phyloP scores from a whole-genome alignment of 2,888 invertebrate species.

The Amblyjoppa proteus region DNA sequence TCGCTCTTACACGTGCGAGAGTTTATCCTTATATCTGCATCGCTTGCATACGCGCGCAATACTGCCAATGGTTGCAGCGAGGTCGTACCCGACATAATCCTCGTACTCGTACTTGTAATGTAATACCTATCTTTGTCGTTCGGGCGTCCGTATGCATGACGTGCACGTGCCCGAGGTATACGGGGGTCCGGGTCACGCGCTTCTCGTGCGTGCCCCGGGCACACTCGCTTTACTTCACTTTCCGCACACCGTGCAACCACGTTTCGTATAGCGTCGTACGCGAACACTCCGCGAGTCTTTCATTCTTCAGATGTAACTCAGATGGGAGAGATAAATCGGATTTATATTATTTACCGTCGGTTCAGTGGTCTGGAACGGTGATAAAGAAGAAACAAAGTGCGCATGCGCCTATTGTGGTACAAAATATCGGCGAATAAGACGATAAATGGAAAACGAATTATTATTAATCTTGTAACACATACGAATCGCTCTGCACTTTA shows the following conservation, averaged over 20 bases:
- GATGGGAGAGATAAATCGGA: constrained; percentile 55
- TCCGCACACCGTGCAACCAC: constrained; percentile 68
- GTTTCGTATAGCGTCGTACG: constrained; percentile 43
- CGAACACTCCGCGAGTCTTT: constrained; percentile 47
- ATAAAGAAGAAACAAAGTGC: constrained; percentile 45
- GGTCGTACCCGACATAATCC: constrained; percentile 38
- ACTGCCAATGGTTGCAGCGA: constrained; percentile 30
- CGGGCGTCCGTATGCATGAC: constrained; percentile 50
- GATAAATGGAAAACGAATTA: constrained; percentile 20
- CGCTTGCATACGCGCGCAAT: constrained; percentile 32
- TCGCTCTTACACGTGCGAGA: constrained; percentile 19
- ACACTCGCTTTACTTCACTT: constrained; percentile 69
- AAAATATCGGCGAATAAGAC: constrained; percentile 35
- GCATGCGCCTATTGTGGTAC: constrained; percentile 5
- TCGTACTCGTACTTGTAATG: constrained; percentile 41
- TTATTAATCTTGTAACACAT: background rate
- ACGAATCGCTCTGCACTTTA: background rate
- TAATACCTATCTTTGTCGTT: constrained; percentile 54
- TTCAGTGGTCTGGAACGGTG: constrained; percentile 16
- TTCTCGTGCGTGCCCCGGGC: constrained; percentile 73
- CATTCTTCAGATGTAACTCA: constrained; percentile 30
- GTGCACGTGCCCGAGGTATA: constrained; percentile 72
- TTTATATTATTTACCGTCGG: constrained; percentile 58
- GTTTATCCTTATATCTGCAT: constrained; percentile 19
- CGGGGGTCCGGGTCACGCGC: constrained; percentile 70